Evolutionary conservation across 2,888 invertebrate species (phyloP), one percentile per base, ranked within the genome.

Genomic region (Mythimna loreyi): DNA sequence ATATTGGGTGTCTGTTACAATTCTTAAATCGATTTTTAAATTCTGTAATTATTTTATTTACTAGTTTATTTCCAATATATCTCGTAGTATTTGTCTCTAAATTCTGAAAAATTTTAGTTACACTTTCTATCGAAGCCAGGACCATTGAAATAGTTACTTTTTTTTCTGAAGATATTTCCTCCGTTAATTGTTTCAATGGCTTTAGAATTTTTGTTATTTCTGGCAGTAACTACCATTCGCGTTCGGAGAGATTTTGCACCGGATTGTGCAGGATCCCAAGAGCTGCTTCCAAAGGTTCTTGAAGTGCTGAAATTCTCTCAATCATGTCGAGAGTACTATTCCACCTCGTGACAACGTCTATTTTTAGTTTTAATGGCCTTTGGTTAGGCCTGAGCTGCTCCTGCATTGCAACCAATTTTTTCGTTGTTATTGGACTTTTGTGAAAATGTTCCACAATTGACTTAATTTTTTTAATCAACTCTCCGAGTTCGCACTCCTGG

Each of bases 21-120:
- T 47, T 47, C 47, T 47, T 47, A 21, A 47, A 47, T 47, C 47
- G n/a, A 47, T 9, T 47, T 47, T 47, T 47, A 21, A 47, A 47
- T 21, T 47, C 21, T 4, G 11, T 47, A 21, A 47, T 47, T 47
- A 47, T 47, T 47, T 47, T 47, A 21, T 47, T 21, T 47, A 11
- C 47, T 11, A 21, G 47, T 2, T 21, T 47, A 1, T 47, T 47
- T 47, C 47, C 47, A 9, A 11, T 47, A 21, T 47, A 0, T 47
- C 21, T 47, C 3, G 11, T 9, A 47, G 9, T 47, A 21, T 47
- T 47, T 47, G 47, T 47, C 3, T 47, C 21, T 21, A 47, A 47
- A 47, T 47, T 47, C 11, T n/a, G 21, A 21, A 47, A 47, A 47
- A 47, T 21, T 21, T 0, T n/a, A 47, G 3, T 47, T 1, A 47